A percentile compares a stretch with the other conserved stretches of the same genome.
Evolutionary conservation across 2,113 vertebrate genomes (phyloP).

Genomic region (Prochilodus magdalenae): DNA sequence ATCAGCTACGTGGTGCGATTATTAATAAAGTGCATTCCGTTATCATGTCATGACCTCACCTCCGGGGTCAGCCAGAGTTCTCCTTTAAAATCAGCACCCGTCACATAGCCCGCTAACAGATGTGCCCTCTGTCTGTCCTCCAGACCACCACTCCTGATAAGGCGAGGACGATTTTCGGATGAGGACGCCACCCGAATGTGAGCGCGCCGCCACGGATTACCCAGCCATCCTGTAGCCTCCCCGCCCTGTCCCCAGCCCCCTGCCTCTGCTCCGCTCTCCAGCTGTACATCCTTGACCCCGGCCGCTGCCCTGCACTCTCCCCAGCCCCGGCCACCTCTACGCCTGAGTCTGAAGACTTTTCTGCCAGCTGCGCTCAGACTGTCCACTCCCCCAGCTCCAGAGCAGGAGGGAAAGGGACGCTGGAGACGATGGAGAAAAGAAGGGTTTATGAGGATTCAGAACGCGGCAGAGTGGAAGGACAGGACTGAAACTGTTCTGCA

Average conservation of each 20-base stretch:
- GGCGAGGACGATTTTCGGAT: conserved; percentile 98
- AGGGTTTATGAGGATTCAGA: conserved; percentile 55
- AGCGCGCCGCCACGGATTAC: conserved; percentile 71
- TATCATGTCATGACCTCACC: too few species aligned
- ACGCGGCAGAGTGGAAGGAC: conserved; percentile 15
- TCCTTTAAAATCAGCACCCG: too few species aligned
- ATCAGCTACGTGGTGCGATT: too few species aligned
- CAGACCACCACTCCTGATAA: conserved; percentile 90
- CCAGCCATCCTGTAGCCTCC: conserved; percentile 58
- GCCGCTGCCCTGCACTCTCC: conserved; percentile 49
- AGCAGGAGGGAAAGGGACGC: conserved; percentile 21
- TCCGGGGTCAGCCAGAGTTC: too few species aligned
- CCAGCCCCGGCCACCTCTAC: conserved; percentile 8
- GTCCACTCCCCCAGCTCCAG: conserved; percentile 67
- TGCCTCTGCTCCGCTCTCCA: conserved; percentile 13
- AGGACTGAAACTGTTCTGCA: conserved; percentile 20
- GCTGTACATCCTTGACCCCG: conserved; percentile 20
- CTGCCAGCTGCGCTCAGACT: conserved; percentile 69
- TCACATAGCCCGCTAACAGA: background rate
- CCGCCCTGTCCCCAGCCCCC: conserved; percentile 32
- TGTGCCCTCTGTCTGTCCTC: background rate
- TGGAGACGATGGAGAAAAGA: conserved; percentile 35
- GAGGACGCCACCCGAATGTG: conserved; percentile 96
- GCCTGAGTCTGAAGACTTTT: conserved; percentile 72
- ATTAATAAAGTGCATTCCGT: too few species aligned